phyloP scores from a whole-genome alignment of 2,888 invertebrate species.

The Dorcus parallelipipedus region DNA sequence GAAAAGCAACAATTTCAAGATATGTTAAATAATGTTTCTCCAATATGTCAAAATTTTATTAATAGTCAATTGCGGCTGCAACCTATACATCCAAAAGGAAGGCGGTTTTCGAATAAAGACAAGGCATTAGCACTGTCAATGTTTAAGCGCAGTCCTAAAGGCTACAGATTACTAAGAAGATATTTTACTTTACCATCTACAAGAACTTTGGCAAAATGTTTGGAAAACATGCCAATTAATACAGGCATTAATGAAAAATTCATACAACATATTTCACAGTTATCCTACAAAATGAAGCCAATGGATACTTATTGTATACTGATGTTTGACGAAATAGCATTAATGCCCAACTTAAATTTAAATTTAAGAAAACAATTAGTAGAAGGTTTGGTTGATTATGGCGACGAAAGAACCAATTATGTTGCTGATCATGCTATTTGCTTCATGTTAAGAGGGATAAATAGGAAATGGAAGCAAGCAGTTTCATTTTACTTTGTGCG shows the following conservation, averaged over 20 bases:
- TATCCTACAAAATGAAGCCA: neutral
- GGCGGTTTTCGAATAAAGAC: constrained; percentile 8
- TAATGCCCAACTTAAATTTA: constrained; percentile 18
- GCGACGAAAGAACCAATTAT: constrained; percentile 5
- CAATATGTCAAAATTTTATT: neutral
- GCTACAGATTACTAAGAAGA: neutral
- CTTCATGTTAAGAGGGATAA: constrained; percentile 28
- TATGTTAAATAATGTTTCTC: too few relatives aligned
- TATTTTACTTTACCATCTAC: constrained; percentile 6
- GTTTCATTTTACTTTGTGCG: constrained; percentile 25
- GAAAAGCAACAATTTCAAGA: too few relatives aligned
- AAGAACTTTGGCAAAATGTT: neutral
- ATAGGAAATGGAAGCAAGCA: constrained; percentile 30
- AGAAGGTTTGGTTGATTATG: constrained; percentile 23
- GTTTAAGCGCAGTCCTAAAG: constrained; percentile 1
- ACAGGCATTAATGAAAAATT: constrained; percentile 6
- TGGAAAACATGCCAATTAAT: neutral
- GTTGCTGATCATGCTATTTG: constrained; percentile 31
- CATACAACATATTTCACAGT: constrained; percentile 1
- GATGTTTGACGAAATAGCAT: constrained; percentile 28
- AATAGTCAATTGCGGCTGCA: neutral
- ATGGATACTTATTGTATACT: constrained; percentile 19
- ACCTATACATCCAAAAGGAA: constrained; percentile 2
- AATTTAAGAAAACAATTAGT: constrained; percentile 18
- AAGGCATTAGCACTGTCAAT: constrained; percentile 4